These are phyloP conservation scores for Diabrotica virgifera DNA, from an alignment of 1,140 invertebrate species.

Conservation along the genomic window DNA sequence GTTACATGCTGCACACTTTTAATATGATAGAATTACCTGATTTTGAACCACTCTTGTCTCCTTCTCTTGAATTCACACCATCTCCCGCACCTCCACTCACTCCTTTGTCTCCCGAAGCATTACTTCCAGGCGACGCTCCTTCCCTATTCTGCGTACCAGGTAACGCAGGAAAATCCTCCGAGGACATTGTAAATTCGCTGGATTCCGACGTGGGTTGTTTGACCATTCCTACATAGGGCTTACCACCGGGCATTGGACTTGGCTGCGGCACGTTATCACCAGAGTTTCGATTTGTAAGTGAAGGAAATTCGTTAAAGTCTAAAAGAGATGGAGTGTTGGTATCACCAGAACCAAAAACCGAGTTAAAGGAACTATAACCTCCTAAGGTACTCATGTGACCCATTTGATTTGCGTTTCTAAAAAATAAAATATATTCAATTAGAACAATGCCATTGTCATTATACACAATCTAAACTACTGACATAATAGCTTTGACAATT, in stretches of 20 bases:
- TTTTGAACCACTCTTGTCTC: conserved; percentile 47
- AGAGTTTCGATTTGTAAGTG: conserved; percentile 72
- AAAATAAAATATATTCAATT: conserved; percentile 21
- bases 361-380: conserved; percentile 71
- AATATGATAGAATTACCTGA: conserved; percentile 38
- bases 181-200: conserved; percentile 95
- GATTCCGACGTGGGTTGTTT: conserved; percentile 89
- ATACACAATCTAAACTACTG: too few relatives aligned
- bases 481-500: too few relatives aligned
- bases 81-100: conserved; percentile 51
- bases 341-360: conserved; percentile 71
- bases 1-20: background rate
- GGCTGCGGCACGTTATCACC: conserved; percentile 73
- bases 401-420: conserved; percentile 60
- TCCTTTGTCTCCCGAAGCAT: conserved; percentile 53
- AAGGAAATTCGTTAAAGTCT: conserved; percentile 88
- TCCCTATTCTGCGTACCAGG: conserved; percentile 63
- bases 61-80: conserved; percentile 39
- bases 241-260: conserved; percentile 77
- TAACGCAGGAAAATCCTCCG: conserved; percentile 97
- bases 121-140: conserved; percentile 53
- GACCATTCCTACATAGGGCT: conserved; percentile 94
- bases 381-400: conserved; percentile 62
- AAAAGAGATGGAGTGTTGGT: conserved; percentile 77
- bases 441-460: too few relatives aligned